Base-by-base conservation (phyloP, 2,888 invertebrate genomes). In the Cerastis rubricosa region DNA sequence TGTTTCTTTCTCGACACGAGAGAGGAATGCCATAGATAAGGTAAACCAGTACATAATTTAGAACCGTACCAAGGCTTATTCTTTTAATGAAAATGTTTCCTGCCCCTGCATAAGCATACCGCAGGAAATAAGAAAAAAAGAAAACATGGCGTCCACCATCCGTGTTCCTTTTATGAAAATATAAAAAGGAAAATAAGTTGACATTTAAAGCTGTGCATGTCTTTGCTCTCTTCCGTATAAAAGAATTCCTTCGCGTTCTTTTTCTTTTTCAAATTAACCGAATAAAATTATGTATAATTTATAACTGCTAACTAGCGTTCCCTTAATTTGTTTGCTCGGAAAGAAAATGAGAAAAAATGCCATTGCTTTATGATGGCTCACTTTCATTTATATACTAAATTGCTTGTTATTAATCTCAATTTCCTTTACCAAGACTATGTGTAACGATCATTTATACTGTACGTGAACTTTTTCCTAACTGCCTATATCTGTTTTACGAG, bases 391-490 rank as follows among this genome's bases (percentile, higher is more conserved):
- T 76, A 51, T 80, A 77, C 68, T 76, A 85, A 87, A 88, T 87
- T 74, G 80, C 72, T 47, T 49, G 57, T 59, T 78, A 88, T 88
- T 83, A 76, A 88, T 88, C 89, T 81, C 70, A 83, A 83, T 88
- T 83, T 76, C 19, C 76, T 19, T 73, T 67, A 65, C 76, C 61
- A 54, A 70, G 74, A 74, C 84, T 76, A 71, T 76, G 61, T 85
- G 45, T 79, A 72, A 84, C 59, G 61, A 51, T 65, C 63, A 40
- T 85, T 77, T 78, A 70, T 70, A 45, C 25, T 63, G 74, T 75
- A 87, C 76, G 84, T 84, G 86, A 74, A 68, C 49, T 63, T 72
- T 63, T 69, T 65, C 49, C 45, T 47, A 85, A 81, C 54, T 69
- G 61, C 64, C 43, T 69, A 25, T 49, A 57, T 54, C 7, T 57